Evolutionary conservation across 2,888 invertebrate genomes (phyloP).

Genomic region (Caenorhabditis auriculariae): DNA sequence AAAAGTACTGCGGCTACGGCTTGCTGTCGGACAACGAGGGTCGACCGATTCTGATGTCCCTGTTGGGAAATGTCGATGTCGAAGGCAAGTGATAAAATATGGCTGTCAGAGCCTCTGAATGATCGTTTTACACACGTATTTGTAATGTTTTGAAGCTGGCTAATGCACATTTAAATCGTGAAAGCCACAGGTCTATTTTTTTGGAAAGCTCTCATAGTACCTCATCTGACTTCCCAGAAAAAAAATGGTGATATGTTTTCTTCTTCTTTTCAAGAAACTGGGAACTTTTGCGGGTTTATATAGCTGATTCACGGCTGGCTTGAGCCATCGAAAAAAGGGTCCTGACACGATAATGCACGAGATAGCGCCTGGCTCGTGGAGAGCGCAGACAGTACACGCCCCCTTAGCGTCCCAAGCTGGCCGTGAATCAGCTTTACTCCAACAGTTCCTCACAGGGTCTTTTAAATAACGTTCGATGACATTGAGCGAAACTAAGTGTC

Average conservation of each 20-base stretch:
- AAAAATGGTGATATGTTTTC: background rate
- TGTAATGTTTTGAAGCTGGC: too few species aligned
- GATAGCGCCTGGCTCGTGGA: too few species aligned
- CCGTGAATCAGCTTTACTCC: too few species aligned
- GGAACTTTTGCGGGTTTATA: background rate
- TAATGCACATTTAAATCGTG: too few species aligned
- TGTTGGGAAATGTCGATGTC: slow-evolving; percentile 62
- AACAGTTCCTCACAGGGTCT: too few species aligned
- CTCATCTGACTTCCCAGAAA: background rate
- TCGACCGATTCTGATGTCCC: slow-evolving; percentile 62
- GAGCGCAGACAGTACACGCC: too few species aligned
- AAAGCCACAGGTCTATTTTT: background rate
- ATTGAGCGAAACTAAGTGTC: too few species aligned
- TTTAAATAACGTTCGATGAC: too few species aligned
- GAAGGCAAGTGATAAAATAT: slow-evolving; percentile 41
- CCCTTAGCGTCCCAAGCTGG: too few species aligned
- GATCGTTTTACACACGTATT: background rate
- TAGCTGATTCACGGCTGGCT: too few species aligned
- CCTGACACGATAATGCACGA: too few species aligned
- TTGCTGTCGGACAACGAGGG: slow-evolving; percentile 61
- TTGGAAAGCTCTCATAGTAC: background rate
- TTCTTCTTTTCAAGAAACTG: background rate
- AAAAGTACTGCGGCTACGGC: slow-evolving; percentile 63
- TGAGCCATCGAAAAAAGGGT: too few species aligned
- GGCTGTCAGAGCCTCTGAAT: background rate